Conservation (phyloP, 2,888 invertebrate species). For the Cantharis lateralis region DNA sequence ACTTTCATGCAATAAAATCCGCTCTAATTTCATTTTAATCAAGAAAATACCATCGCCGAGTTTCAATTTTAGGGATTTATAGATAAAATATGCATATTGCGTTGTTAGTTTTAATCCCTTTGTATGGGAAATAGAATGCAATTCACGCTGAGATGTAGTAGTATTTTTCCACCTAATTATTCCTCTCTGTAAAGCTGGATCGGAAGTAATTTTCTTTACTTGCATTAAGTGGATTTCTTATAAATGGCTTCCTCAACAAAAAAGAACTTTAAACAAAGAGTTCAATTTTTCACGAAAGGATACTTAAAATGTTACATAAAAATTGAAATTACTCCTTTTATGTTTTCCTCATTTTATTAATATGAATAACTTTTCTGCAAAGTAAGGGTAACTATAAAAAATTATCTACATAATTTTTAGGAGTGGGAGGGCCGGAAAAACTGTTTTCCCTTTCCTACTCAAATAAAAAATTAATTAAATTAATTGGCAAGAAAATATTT, state of each 20-base stretch:
- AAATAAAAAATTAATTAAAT: background rate
- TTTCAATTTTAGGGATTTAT: background rate
- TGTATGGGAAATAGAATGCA: background rate
- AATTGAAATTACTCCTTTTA: background rate
- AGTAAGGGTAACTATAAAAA: background rate
- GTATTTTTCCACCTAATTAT: slow-evolving; percentile 13
- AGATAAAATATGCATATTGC: background rate
- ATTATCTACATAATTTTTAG: background rate
- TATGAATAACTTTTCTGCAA: background rate
- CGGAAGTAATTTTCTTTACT: slow-evolving; percentile 17
- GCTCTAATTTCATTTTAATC: background rate
- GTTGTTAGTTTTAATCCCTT: slow-evolving; percentile 5
- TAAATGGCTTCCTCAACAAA: slow-evolving; percentile 7
- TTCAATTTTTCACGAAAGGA: background rate
- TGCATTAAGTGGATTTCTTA: background rate
- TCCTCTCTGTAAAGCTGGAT: background rate
- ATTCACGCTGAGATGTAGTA: background rate
- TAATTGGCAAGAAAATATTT: background rate
- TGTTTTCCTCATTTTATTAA: background rate
- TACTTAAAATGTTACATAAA: background rate
- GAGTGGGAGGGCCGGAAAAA: background rate
- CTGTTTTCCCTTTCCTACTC: background rate
- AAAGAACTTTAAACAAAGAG: background rate
- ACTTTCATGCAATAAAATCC: background rate
- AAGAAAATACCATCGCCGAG: background rate